Conservation (phyloP, 1,140 invertebrate genomes). For the Drosophila micromelanica region DNA sequence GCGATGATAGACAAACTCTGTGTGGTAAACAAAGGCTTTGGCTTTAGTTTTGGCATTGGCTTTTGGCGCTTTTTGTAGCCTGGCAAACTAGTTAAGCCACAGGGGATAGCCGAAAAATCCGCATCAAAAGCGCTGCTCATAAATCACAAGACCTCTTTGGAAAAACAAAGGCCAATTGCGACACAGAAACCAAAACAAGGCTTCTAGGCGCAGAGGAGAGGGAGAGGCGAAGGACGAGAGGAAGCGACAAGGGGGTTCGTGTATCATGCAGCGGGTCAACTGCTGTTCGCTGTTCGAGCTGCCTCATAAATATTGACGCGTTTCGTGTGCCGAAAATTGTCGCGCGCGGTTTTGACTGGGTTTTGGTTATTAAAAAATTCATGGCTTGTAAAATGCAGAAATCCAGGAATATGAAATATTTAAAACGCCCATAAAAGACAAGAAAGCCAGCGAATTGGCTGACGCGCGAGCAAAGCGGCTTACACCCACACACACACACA, state of each 20-base stretch:
- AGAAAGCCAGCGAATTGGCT: conserved; percentile 29
- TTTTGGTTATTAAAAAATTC: conserved; percentile 81
- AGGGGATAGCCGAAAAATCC: conserved; percentile 41
- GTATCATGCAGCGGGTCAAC: conserved; percentile 19
- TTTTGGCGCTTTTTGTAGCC: conserved; percentile 2
- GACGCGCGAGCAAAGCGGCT: conserved; percentile 67
- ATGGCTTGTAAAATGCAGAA: conserved; percentile 81
- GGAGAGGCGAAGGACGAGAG: background rate
- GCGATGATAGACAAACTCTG: conserved; percentile 30
- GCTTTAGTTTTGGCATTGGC: conserved; percentile 11
- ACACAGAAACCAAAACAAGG: conserved; percentile 12
- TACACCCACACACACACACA: conserved; percentile 56
- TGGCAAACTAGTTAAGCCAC: conserved; percentile 55
- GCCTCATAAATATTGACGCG: conserved; percentile 77
- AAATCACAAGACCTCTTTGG: conserved; percentile 46
- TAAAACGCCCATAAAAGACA: conserved; percentile 77
- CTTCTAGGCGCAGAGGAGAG: background rate
- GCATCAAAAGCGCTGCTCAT: conserved; percentile 51
- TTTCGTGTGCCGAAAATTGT: conserved; percentile 67
- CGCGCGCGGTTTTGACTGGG: conserved; percentile 63
- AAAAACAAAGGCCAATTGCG: conserved; percentile 43
- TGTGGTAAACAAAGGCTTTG: conserved; percentile 27
- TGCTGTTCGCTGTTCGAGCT: conserved; percentile 1
- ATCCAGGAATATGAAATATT: conserved; percentile 72
- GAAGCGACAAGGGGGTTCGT: background rate